Percentiles rank a stretch among this genome's conserved stretches.
phyloP scores from a whole-genome alignment of 2,797 vertebrate species.

The Neostethus bicornis region DNA sequence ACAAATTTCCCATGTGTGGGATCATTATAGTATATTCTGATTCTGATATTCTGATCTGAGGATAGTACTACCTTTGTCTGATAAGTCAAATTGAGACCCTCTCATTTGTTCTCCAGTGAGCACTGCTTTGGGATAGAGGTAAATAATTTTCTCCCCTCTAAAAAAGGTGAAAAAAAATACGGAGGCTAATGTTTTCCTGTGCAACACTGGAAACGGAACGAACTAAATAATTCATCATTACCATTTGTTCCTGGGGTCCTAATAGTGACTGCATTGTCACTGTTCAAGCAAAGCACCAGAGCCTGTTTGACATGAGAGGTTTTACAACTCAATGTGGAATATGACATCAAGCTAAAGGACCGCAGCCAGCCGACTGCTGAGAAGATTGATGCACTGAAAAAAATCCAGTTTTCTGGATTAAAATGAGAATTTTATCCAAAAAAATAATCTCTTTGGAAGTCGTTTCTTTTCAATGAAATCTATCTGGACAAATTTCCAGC shows the following conservation, averaged over 20 bases:
- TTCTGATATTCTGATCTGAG: no score
- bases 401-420: neutral
- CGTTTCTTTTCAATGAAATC: conserved; percentile 1
- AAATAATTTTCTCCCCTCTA: no score
- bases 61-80: no score
- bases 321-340: conserved; percentile 51
- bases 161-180: no score
- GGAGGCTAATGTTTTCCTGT: conserved; percentile 52
- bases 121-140: no score
- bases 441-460: neutral
- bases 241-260: conserved; percentile 15
- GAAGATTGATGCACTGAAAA: neutral
- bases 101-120: no score
- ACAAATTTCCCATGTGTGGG: no score
- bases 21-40: no score
- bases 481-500: conserved; percentile 13
- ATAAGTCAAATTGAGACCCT: no score
- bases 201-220: conserved; percentile 6
- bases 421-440: neutral
- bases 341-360: conserved; percentile 30
- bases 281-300: neutral
- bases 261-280: neutral
- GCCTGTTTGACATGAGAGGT: conserved; percentile 4
- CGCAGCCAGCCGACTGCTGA: neutral
- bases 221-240: conserved; percentile 44